Evolutionary conservation across 2,797 vertebrate species (phyloP).

Genomic region (Dicrostonyx torquatus): DNA sequence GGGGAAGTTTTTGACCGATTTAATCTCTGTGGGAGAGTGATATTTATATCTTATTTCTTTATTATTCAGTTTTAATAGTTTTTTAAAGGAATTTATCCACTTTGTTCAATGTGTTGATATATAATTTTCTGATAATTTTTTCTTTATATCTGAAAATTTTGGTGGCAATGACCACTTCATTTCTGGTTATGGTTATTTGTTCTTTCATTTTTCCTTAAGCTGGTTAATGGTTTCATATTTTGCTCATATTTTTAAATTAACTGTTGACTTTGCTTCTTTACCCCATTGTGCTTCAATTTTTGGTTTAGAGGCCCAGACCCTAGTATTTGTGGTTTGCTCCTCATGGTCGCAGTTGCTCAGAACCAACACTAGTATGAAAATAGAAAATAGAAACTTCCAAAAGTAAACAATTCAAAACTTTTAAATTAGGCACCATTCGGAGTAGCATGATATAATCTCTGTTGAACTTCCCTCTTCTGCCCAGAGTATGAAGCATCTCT

Average conservation of each 20-base stretch:
- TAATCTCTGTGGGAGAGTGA: neutral
- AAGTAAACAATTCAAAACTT: neutral
- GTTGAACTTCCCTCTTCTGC: neutral
- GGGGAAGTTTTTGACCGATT: neutral
- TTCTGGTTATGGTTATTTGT: neutral
- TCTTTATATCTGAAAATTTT: neutral
- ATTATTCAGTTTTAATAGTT: neutral
- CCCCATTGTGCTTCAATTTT: neutral
- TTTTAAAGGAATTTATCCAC: neutral
- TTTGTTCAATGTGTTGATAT: neutral
- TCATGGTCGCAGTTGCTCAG: neutral
- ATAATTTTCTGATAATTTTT: neutral
- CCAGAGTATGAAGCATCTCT: neutral
- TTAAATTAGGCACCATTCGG: neutral
- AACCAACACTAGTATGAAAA: neutral
- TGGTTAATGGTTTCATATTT: neutral
- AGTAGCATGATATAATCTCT: neutral
- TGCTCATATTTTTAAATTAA: neutral
- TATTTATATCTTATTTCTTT: neutral
- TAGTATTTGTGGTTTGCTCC: neutral
- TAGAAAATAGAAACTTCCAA: neutral
- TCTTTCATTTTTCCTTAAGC: neutral
- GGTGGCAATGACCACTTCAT: neutral
- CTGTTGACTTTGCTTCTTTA: neutral
- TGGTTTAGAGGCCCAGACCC: no score